Conservation (phyloP, 1,140 invertebrate genomes). For the Phymastichus coffea region DNA sequence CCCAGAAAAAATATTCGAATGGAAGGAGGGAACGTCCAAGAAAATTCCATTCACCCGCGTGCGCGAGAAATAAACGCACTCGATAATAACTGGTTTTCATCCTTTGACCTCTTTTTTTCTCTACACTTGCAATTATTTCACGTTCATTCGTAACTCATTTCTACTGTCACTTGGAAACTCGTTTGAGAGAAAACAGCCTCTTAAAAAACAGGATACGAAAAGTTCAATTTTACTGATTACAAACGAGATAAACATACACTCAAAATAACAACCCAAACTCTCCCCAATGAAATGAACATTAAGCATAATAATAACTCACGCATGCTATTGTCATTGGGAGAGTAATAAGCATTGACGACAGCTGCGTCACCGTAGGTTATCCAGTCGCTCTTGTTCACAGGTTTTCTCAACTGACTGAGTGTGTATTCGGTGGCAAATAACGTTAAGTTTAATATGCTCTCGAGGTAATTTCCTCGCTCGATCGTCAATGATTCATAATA, state of each 20-base stretch:
- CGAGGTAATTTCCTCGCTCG: conserved; percentile 57
- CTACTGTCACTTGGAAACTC: no score
- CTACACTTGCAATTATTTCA: background rate
- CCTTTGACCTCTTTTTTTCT: no score
- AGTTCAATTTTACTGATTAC: background rate
- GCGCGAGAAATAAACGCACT: no score
- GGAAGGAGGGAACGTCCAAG: no score
- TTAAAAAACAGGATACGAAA: background rate
- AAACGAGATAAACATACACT: background rate
- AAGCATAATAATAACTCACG: conserved; percentile 53
- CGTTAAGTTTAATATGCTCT: conserved; percentile 63
- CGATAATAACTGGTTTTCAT: no score
- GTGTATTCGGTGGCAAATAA: conserved; percentile 63
- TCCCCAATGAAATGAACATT: background rate
- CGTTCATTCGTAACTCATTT: no score
- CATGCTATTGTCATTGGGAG: conserved; percentile 67
- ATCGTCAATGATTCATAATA: conserved; percentile 61
- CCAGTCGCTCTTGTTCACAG: conserved; percentile 70
- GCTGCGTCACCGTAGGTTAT: conserved; percentile 65
- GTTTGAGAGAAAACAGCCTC: background rate
- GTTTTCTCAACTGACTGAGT: conserved; percentile 62
- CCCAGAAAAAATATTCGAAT: no score
- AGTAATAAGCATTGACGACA: conserved; percentile 71
- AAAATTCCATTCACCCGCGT: no score
- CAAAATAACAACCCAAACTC: background rate